Percentiles rank a stretch among this genome's conserved stretches.
These are phyloP conservation scores for Carassius auratus DNA, from an alignment of 2,113 vertebrate species.

Conservation along the genomic window DNA sequence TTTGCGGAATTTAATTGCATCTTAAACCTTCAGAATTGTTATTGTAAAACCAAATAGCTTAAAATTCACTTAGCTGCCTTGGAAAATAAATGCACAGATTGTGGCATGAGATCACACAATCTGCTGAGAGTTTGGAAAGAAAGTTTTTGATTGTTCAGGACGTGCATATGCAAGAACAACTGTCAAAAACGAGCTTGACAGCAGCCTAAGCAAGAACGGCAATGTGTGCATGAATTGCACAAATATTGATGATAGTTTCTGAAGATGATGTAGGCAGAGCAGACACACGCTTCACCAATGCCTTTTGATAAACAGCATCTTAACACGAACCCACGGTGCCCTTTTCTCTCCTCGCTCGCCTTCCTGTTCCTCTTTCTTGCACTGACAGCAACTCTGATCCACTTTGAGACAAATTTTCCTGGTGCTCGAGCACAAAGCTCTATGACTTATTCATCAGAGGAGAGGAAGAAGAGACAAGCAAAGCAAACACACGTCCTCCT, in stretches of 20 bases:
- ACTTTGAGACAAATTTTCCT: conserved; percentile 16
- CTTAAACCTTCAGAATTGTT: background rate
- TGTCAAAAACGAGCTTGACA: background rate
- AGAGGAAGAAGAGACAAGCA: conserved; percentile 37
- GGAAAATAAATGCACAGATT: background rate
- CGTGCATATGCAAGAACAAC: background rate
- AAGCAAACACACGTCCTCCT: conserved; percentile 13
- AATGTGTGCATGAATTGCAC: background rate
- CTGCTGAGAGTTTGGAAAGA: background rate
- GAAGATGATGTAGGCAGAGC: background rate
- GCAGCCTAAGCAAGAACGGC: background rate
- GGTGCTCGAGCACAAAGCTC: conserved; percentile 39
- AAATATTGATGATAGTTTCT: no score
- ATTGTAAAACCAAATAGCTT: background rate
- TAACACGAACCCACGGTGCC: background rate
- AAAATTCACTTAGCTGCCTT: background rate
- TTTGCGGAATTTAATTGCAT: background rate
- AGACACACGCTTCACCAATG: background rate
- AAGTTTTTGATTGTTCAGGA: background rate
- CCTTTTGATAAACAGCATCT: conserved; percentile 9
- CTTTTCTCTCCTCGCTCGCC: background rate
- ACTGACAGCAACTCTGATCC: conserved; percentile 25
- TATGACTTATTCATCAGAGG: conserved; percentile 62
- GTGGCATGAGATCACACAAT: background rate
- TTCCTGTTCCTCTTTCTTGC: background rate